Base-by-base conservation (phyloP, 2,797 vertebrate genomes). In the Lepus oiostolus region DNA sequence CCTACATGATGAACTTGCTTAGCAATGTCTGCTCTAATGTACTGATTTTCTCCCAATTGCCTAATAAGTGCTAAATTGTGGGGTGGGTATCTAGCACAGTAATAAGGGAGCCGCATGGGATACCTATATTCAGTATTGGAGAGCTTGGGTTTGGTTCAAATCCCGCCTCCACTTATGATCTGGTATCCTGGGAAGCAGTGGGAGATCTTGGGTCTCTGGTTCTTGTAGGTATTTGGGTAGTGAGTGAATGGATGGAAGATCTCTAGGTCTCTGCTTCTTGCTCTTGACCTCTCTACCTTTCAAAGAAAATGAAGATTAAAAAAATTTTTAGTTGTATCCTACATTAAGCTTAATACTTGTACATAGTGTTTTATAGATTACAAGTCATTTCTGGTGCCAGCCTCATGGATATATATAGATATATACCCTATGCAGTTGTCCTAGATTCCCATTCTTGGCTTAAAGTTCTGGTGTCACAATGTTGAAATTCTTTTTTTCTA, bases 371-470 rank as follows among this genome's bases (percentile, higher is more conserved):
- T 88, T 30, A 32, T 2, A 67, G 38, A 80, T 32, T n/a, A 47
- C 2, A 32, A 81, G 72, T 28, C 47, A 62, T 24, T 42, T 60
- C 38, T 4, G 68, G 17, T 16, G 47, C 67, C 42, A 22, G 67
- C 21, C 58, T 81, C 2, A 2, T 5, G 80, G 54, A 62, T 26
- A 12, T 47, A 42, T 42, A 12, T 47, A 42, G 9, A 42, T 42
- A 42, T 42, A 42, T 2, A 42, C 6, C 35, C 72, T 47, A 17
- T 17, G 54, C 42, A 71, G 30, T 2, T 3, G 5, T 7, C 38
- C 1, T 21, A 1, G 6, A 5, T 14, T 14, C 5, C 9, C 1
- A 7, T 1, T 1, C 22, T 79, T 28, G n/a, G 9, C 32, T 81
- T 79, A 35, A 74, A 72, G 26, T 21, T 16, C 30, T 79, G 24